These are phyloP conservation scores for Callimorpha dominula DNA, from an alignment of 2,888 invertebrate species.

Conservation along the genomic window DNA sequence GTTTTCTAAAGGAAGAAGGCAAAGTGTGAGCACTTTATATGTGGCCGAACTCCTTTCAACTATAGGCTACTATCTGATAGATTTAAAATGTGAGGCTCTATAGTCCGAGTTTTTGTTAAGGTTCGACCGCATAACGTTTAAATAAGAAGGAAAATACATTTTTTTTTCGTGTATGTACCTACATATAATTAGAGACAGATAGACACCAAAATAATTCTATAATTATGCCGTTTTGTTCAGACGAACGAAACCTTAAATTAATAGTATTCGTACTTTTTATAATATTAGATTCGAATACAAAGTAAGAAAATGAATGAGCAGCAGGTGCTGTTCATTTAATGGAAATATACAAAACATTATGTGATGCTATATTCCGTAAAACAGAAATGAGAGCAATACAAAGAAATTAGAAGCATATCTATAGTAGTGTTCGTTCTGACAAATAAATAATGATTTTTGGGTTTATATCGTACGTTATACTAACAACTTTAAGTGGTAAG, in stretches of 20 bases:
- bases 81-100: too few species aligned
- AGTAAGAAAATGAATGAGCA: not conserved
- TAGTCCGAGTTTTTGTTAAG: too few species aligned
- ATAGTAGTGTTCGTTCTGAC: not conserved
- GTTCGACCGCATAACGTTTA: too few species aligned
- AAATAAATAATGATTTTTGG: constrained; percentile 5
- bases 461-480: not conserved
- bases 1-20: too few species aligned
- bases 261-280: not conserved
- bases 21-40: too few species aligned
- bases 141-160: too few species aligned
- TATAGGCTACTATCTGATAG: too few species aligned
- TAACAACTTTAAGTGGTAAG: not conserved
- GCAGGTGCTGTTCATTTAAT: not conserved
- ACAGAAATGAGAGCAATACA: not conserved
- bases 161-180: too few species aligned
- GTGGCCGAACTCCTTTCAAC: too few species aligned
- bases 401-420: not conserved
- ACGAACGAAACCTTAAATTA: not conserved
- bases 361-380: not conserved
- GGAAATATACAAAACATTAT: not conserved
- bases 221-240: not conserved
- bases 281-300: not conserved
- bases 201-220: not conserved
- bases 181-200: too few species aligned